A percentile compares a stretch with the other conserved stretches of the same genome.
Evolutionary conservation across 2,888 invertebrate species (phyloP).

Genomic region (Ophioninae sp.): DNA sequence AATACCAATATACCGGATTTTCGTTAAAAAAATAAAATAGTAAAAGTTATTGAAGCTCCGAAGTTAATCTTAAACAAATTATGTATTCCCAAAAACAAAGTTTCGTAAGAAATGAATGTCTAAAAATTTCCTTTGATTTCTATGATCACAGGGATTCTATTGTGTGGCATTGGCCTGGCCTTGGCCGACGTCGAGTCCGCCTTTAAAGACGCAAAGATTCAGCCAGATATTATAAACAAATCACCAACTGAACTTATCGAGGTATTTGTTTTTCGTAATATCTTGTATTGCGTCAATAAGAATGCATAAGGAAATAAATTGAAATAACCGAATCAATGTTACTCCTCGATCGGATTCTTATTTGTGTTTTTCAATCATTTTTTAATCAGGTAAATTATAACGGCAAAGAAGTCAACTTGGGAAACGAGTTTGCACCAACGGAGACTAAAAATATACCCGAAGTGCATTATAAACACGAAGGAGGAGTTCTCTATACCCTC

Average conservation of each 20-base stretch:
- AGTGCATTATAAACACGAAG: slow-evolving; percentile 78
- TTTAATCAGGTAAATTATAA: slow-evolving; percentile 76
- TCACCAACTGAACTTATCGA: slow-evolving; percentile 75
- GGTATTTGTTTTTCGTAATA: slow-evolving; percentile 68
- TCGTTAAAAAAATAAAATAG: too few relatives aligned
- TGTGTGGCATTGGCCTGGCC: slow-evolving; percentile 67
- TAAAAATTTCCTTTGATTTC: slow-evolving; percentile 32
- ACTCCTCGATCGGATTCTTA: neutral
- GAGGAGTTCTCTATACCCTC: slow-evolving; percentile 79
- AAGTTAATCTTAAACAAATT: too few relatives aligned
- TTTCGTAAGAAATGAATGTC: neutral
- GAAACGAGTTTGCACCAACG: slow-evolving; percentile 77
- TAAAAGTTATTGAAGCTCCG: too few relatives aligned
- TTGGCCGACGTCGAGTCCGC: slow-evolving; percentile 73
- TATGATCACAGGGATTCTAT: slow-evolving; percentile 67
- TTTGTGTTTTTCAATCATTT: slow-evolving; percentile 23
- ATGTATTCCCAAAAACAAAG: too few relatives aligned
- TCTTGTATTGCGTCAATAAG: neutral
- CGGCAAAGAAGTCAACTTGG: slow-evolving; percentile 72
- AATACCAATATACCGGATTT: neutral
- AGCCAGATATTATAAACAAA: slow-evolving; percentile 76
- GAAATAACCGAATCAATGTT: neutral
- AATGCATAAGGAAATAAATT: neutral
- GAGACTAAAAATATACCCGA: slow-evolving; percentile 76
- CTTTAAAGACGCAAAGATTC: slow-evolving; percentile 75